phyloP scores from a whole-genome alignment of 2,888 invertebrate genomes.

The Dioctria linearis region DNA sequence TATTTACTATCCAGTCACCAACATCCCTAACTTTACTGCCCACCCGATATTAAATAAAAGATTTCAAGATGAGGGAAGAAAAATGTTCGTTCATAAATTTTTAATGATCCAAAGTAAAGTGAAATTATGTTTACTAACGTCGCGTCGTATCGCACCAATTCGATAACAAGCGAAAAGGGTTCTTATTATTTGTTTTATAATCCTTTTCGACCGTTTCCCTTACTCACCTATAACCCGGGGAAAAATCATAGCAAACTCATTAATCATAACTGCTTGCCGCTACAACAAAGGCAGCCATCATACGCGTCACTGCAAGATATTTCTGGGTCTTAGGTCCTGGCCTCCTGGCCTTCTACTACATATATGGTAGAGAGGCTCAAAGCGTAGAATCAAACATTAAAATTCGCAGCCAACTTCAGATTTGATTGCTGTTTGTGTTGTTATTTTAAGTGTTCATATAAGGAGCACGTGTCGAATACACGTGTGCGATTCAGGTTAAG shows the following conservation, averaged over 20 bases:
- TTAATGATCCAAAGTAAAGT: no score
- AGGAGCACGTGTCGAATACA: slow-evolving; percentile 59
- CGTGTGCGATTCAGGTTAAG: slow-evolving; percentile 70
- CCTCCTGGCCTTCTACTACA: not conserved
- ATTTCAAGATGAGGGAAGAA: no score
- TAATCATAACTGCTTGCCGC: slow-evolving; percentile 20
- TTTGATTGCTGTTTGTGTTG: slow-evolving; percentile 50
- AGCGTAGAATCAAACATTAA: slow-evolving; percentile 1
- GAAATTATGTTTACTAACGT: no score
- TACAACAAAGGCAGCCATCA: slow-evolving; percentile 35
- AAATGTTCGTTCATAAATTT: no score
- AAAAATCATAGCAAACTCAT: slow-evolving; percentile 42
- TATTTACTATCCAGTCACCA: no score
- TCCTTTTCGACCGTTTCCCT: no score
- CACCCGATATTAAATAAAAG: no score
- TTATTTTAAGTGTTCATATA: slow-evolving; percentile 50
- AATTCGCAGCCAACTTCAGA: slow-evolving; percentile 25
- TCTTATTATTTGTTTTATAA: no score
- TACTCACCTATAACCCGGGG: not conserved
- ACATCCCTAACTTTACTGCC: no score
- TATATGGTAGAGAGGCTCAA: not conserved
- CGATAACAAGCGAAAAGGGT: no score
- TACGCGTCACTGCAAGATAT: slow-evolving; percentile 49
- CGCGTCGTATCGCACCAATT: no score
- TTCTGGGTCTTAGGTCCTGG: not conserved